Conservation (phyloP, 1,140 invertebrate genomes). For the Apis laboriosa region DNA sequence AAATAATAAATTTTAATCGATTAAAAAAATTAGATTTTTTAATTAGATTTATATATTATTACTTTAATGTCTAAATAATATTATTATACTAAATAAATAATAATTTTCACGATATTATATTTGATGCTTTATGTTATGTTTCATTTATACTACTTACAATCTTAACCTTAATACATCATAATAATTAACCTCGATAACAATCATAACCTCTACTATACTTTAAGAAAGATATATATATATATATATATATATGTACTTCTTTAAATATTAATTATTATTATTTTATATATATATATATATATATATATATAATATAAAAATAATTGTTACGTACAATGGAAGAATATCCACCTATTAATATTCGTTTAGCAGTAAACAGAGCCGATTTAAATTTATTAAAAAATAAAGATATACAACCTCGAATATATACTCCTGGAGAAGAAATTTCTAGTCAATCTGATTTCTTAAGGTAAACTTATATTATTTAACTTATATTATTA, state of each 20-base stretch:
- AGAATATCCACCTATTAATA: slow-evolving; percentile 68
- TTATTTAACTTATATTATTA: neutral
- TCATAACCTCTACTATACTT: too few relatives aligned
- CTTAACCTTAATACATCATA: neutral
- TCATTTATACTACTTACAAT: neutral
- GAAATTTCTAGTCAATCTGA: slow-evolving; percentile 90
- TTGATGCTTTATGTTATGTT: neutral
- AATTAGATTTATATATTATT: neutral
- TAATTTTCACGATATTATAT: neutral
- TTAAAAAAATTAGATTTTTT: neutral
- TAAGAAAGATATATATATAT: too few relatives aligned
- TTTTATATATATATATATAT: neutral
- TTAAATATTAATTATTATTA: neutral
- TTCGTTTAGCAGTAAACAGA: slow-evolving; percentile 79
- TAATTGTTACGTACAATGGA: slow-evolving; percentile 44
- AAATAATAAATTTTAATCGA: neutral
- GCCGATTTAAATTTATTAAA: slow-evolving; percentile 82
- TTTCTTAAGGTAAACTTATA: slow-evolving; percentile 88
- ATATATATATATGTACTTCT: neutral
- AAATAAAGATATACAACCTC: slow-evolving; percentile 81
- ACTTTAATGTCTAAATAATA: neutral
- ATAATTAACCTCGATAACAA: neutral
- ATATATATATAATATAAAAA: neutral
- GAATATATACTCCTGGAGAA: slow-evolving; percentile 93
- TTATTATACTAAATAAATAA: neutral